These are phyloP conservation scores for Drosophila vallismaia DNA, from an alignment of 2,888 invertebrate species.

Conservation along the genomic window DNA sequence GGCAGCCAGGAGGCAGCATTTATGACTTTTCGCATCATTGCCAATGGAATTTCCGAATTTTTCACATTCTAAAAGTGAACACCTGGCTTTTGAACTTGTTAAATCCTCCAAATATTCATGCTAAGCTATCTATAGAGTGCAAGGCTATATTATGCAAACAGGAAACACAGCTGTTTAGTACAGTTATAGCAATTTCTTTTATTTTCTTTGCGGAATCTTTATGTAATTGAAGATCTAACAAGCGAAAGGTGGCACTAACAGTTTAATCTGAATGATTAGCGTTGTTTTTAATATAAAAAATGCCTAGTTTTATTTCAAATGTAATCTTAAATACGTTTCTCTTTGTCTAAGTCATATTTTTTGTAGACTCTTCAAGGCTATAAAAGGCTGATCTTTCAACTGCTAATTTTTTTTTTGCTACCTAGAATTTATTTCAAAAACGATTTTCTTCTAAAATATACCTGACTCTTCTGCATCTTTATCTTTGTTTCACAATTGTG, in stretches of 20 bases:
- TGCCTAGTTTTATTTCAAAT: not conserved
- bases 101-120: too few relatives aligned
- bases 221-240: not conserved
- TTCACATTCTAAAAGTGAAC: not conserved
- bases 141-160: not conserved
- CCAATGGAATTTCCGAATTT: not conserved
- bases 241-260: too few relatives aligned
- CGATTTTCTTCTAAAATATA: not conserved
- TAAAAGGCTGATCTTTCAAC: too few relatives aligned
- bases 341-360: too few relatives aligned
- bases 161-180: slow-evolving; percentile 17
- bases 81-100: too few relatives aligned
- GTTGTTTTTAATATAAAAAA: not conserved
- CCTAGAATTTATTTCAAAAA: not conserved
- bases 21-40: not conserved
- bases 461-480: not conserved
- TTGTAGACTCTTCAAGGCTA: not conserved
- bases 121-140: too few relatives aligned
- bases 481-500: slow-evolving; percentile 26
- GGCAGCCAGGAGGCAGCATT: too few relatives aligned
- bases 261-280: too few relatives aligned
- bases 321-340: not conserved
- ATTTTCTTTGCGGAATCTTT: not conserved
- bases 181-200: not conserved
- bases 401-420: not conserved